Evolutionary conservation across 1,140 invertebrate genomes (phyloP), one percentile per base, ranked within the genome.

Genomic region (Sarcophaga peregrina): DNA sequence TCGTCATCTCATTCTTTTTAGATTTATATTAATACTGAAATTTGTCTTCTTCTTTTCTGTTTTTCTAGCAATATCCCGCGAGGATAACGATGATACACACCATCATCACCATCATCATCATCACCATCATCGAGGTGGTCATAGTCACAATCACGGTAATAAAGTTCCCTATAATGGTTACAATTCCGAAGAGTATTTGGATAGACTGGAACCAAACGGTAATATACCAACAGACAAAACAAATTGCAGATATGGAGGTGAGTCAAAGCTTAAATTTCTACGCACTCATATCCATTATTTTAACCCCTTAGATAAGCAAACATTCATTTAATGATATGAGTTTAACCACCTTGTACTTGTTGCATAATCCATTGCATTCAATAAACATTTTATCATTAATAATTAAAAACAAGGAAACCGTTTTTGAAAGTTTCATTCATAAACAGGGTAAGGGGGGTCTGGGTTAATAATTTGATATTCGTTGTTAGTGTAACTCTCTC

Each of bases 121-220:
- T 86, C 86, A 89, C 83, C 88, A 89, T 85, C 87, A 87, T 82
- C 86, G 88, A 72, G 86, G 88, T 84, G 87, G 88, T 78, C 86
- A 87, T 81, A 86, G 89, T 82, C 89, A 90, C 85, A 90, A 89
- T 86, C 89, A 90, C 88, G 88, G 87, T 90, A 92, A 92, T 85
- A 95, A 95, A 91, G 92, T 95, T 89, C 93, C 94, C 84, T 97
- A 96, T 92, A 96, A 96, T 92, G 96, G 96, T 82, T 97, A 96
- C 93, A 90, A 90, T 86, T 96, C 95, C 80, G 96, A 97, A 87
- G 96, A 97, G 92, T 97, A 96, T 92, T 93, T 97, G 90, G 96
- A 97, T 91, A 93, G 96, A 87, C 93, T 97, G 86, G 96, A 97
- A 91, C 95, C 95, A 87, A 97, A 97, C 92, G 96, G 95, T 86